Evolutionary conservation across 1,140 invertebrate species (phyloP).

Genomic region (Leptinotarsa lineolata): DNA sequence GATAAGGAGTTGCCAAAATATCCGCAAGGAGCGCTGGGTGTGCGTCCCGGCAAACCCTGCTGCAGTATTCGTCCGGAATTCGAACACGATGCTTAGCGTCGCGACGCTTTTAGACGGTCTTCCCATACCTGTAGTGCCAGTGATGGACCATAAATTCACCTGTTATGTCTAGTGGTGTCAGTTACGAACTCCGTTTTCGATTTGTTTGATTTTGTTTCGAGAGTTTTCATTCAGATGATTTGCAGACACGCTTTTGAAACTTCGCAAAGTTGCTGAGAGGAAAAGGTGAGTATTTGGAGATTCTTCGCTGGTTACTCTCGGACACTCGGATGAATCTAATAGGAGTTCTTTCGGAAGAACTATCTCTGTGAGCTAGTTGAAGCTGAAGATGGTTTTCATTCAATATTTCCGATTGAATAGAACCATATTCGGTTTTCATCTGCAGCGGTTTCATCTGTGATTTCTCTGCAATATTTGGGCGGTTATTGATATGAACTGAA

Average conservation of each 20-base stretch:
- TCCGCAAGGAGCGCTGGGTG: conserved; percentile 45
- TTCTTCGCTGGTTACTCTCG: too few relatives aligned
- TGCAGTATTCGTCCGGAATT: conserved; percentile 43
- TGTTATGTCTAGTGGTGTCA: conserved; percentile 23
- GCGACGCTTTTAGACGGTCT: conserved; percentile 31
- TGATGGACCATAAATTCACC: conserved; percentile 20
- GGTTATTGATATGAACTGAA: too few relatives aligned
- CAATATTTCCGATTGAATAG: neutral
- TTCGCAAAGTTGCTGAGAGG: too few relatives aligned
- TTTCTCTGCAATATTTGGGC: too few relatives aligned
- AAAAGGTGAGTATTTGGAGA: too few relatives aligned
- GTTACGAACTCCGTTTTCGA: neutral
- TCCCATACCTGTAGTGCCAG: conserved; percentile 35
- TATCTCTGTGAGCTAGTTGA: neutral
- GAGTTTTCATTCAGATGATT: conserved; percentile 3
- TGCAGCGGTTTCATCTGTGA: too few relatives aligned
- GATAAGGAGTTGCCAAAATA: conserved; percentile 35
- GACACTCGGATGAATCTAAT: neutral
- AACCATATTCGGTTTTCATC: neutral
- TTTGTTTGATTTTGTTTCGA: neutral
- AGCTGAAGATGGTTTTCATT: neutral
- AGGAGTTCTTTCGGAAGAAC: neutral
- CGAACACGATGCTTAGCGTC: conserved; percentile 39
- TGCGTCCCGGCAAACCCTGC: conserved; percentile 46
- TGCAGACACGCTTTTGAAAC: neutral